Conservation (phyloP, 2,797 vertebrate species). For the Geotrypetes seraphini region DNA sequence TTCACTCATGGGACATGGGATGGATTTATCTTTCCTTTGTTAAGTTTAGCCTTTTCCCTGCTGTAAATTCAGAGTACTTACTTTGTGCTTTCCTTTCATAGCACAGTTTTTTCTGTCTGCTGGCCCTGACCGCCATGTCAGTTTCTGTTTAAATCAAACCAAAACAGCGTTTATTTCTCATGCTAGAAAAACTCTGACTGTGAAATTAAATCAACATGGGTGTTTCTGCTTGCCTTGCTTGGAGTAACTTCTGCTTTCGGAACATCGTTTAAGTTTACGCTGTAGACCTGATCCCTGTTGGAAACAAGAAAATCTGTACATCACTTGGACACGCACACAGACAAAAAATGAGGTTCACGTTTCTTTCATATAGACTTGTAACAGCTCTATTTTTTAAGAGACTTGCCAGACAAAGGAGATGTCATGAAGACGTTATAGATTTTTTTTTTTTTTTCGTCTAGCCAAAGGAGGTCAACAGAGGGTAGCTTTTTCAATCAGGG, state of each 20-base stretch:
- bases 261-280: conserved; percentile 89
- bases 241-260: conserved; percentile 91
- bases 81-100: conserved; percentile 96
- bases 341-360: conserved; percentile 7
- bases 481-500: conserved; percentile 12
- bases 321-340: conserved; percentile 4
- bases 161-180: too few species aligned
- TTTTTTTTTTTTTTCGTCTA: conserved; percentile 24
- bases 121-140: conserved; percentile 92
- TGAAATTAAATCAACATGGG: not conserved
- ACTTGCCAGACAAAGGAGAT: conserved; percentile 2
- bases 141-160: conserved; percentile 66
- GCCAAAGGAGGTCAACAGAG: conserved; percentile 1
- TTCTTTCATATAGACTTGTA: conserved; percentile 17
- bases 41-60: too few species aligned
- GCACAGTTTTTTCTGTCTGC: conserved; percentile 89
- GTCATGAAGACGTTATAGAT: conserved; percentile 14
- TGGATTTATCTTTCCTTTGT: too few species aligned
- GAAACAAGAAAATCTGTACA: conserved; percentile 18
- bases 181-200: too few species aligned
- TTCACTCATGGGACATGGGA: not conserved
- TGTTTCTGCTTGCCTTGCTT: conserved; percentile 73
- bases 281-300: conserved; percentile 95
- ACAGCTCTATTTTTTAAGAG: conserved; percentile 17
- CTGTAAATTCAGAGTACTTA: too few species aligned